Evolutionary conservation across 2,797 vertebrate genomes (phyloP), one percentile per base, ranked within the genome.

Genomic region (Leptoclinus maculatus): DNA sequence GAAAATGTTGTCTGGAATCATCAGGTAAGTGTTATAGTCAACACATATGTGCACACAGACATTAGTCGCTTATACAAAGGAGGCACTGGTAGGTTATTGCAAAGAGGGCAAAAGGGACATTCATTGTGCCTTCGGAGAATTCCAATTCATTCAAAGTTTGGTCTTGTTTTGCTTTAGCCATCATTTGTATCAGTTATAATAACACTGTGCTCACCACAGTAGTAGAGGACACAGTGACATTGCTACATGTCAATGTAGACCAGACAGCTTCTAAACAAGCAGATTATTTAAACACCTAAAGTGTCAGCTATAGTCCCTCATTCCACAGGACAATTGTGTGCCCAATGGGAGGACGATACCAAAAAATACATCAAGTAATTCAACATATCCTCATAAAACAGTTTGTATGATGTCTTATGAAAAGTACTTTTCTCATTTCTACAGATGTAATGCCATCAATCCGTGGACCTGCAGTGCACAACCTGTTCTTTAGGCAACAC

Each of bases 61-160:
- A 49, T 47, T 27, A 72, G 16, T 36, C 12, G 36, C 29, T 45
- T 17, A 72, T 38, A 67, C 23, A 71, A 60, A 76, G 19, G 16
- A 66, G 36, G 2, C 9, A 53, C 41, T 69, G 57, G 5, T 17
- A 65, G 45, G 34, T 69, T 21, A 67, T 8, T 14, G 21, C 7
- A 69, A 60, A 64, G 29, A 45, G 25, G 64, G 57, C 9, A 39
- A 51, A 45, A 51, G n/a, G 36, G 43, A 67, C 43, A 51, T 66
- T n/a, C 43, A 51, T 66, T n/a, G 66, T 56, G 41, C 66, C 51
- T 69, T 49, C 14, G 47, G 21, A 51, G 21, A 10, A n/a, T 47
- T 7, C 17, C 43, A 29, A 56, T 56, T 19, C 11, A 57, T 57
- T n/a, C 29, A 19, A 45, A 71, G 16, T 36, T 17, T 32, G 39